phyloP scores from a whole-genome alignment of 2,797 vertebrate species.

The Gadopsis marmoratus region DNA sequence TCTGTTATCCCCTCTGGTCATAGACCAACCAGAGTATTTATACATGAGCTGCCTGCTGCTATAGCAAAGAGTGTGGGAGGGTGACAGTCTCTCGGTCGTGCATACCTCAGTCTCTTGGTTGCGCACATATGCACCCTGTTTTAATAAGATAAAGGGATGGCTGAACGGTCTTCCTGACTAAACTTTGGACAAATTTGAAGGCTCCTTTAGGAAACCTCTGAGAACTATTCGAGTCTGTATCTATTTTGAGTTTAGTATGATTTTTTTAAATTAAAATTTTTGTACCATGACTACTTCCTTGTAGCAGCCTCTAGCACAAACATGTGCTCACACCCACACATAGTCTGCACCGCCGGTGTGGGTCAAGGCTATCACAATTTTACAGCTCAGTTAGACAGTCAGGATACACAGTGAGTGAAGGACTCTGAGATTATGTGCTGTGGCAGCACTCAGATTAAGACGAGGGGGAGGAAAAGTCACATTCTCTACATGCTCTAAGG shows the following conservation, averaged over 20 bases:
- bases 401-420: conserved; percentile 30
- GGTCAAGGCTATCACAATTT: conserved; percentile 54
- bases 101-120: conserved; percentile 43
- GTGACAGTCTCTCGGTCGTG: conserved; percentile 44
- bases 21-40: conserved; percentile 65
- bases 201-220: neutral
- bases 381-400: conserved; percentile 20
- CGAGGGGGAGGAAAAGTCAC: conserved; percentile 63
- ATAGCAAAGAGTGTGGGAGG: conserved; percentile 54
- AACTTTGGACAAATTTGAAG: conserved; percentile 4
- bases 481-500: conserved; percentile 65
- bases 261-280: neutral
- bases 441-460: conserved; percentile 63
- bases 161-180: neutral
- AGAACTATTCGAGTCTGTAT: neutral
- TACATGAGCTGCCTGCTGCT: conserved; percentile 59
- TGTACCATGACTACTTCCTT: neutral
- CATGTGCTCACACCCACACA: conserved; percentile 16
- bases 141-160: conserved; percentile 31
- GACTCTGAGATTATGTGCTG: conserved; percentile 57
- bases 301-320: conserved; percentile 12
- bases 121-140: conserved; percentile 30
- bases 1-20: conserved; percentile 67
- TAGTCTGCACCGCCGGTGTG: conserved; percentile 4
- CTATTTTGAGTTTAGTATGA: neutral